Evolutionary conservation across 2,888 invertebrate species (phyloP), one percentile per base, ranked within the genome.

Genomic region (Gasteruption jaculator): DNA sequence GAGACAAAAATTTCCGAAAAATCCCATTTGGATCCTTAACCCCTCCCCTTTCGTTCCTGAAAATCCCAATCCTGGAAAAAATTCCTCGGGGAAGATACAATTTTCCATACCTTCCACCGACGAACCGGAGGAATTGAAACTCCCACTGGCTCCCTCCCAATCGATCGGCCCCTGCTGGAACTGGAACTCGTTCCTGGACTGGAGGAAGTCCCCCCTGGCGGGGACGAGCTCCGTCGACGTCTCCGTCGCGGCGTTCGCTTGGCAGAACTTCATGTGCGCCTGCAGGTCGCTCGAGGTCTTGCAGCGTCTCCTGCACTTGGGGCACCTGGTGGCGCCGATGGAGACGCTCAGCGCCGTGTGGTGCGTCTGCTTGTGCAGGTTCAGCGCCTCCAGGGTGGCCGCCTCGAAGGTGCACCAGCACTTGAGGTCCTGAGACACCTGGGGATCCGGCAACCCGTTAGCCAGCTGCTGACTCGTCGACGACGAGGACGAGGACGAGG

Each of bases 291-390:
- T 78, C 54, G 86, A 87, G 18, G 86, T 87, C 72, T 91, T 91
- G 71, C 90, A 91, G 46, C 90, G 78, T 66, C 88, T 89, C 49
- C 90, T 79, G 67, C 91, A 91, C 64, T 85, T 83, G 69, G 89
- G 89, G 65, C 91, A 91, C 43, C 91, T 78, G 35, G 87, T 85
- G 10, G 88, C 86, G 48, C 83, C 80, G 57, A 76, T 68, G 53
- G 68, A 67, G 38, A 68, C 68, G 47, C 68, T 68, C 46, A 68
- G 56, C 43, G 68, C 68, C 24, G 68, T 60, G 45, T 64, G 68
- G 48, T 68, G 68, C 20, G 65, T 67, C 46, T 63, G 65, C 55
- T 60, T 66, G 53, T 68, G 68, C 44, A 53, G 60, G 46, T 59
- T 56, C 53, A 68, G 50, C 48, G 67, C 66, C 45, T 66, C 67